A percentile compares a stretch with the other conserved stretches of the same genome.
Conservation (phyloP, 2,888 invertebrate genomes). For the Drosophila pegasa region DNA sequence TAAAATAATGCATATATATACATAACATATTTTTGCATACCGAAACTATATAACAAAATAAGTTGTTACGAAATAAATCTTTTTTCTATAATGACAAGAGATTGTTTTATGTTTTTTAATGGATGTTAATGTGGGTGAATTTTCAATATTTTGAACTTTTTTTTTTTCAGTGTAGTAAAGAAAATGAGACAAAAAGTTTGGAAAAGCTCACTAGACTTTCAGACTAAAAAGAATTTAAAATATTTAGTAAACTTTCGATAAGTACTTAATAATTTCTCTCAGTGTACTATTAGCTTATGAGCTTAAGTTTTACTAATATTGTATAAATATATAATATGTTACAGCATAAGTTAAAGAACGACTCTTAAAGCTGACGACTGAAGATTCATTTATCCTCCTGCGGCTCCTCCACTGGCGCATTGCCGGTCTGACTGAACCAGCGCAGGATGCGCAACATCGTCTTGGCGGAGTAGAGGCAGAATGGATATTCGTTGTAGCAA, state of each 20-base stretch:
- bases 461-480: slow-evolving; percentile 83
- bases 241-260: background rate
- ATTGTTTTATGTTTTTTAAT: background rate
- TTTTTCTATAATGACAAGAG: slow-evolving; percentile 48
- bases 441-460: slow-evolving; percentile 83
- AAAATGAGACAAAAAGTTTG: background rate
- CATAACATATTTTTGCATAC: slow-evolving; percentile 68
- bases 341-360: slow-evolving; percentile 16
- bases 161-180: slow-evolving; percentile 3
- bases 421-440: slow-evolving; percentile 78
- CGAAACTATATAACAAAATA: slow-evolving; percentile 39
- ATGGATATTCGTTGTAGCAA: slow-evolving; percentile 83
- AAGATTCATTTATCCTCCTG: background rate
- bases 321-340: background rate
- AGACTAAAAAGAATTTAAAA: background rate
- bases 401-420: slow-evolving; percentile 25
- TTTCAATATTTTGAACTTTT: background rate
- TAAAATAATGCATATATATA: slow-evolving; percentile 29
- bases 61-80: slow-evolving; percentile 63
- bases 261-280: background rate
- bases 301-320: background rate
- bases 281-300: slow-evolving; percentile 1
- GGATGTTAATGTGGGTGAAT: background rate
- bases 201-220: background rate
- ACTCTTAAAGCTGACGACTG: background rate